A percentile compares a stretch with the other conserved stretches of the same genome.
These are phyloP conservation scores for Epinotia brunnichana DNA, from an alignment of 2,888 invertebrate species.

Conservation along the genomic window DNA sequence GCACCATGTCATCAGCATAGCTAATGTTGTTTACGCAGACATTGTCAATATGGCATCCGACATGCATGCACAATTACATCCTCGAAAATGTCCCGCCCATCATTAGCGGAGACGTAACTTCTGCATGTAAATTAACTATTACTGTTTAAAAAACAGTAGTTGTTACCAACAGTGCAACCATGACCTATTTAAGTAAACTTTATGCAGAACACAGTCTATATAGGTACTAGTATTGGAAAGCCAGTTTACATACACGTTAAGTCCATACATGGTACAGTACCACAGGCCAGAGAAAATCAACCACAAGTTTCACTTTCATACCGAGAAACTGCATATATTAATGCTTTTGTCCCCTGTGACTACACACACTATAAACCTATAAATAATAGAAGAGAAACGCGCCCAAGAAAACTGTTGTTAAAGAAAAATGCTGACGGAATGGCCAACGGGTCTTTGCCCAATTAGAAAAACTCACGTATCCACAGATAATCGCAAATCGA, in stretches of 20 bases:
- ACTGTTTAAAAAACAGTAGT: background rate
- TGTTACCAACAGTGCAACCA: background rate
- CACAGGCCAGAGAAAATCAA: slow-evolving; percentile 34
- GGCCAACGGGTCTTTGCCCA: slow-evolving; percentile 16
- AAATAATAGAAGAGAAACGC: slow-evolving; percentile 14
- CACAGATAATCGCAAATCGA: slow-evolving; percentile 2
- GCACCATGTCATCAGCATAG: no score
- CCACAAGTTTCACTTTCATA: slow-evolving; percentile 34
- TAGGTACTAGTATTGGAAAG: slow-evolving; percentile 31
- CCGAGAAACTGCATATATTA: slow-evolving; percentile 37
- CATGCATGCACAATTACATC: no score
- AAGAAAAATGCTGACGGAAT: slow-evolving; percentile 9
- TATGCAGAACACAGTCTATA: background rate
- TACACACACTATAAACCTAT: slow-evolving; percentile 15
- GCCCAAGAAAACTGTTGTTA: background rate
- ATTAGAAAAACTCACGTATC: slow-evolving; percentile 16
- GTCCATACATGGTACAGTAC: slow-evolving; percentile 29
- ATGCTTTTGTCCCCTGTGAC: slow-evolving; percentile 31
- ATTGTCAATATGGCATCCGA: no score
- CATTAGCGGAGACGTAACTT: background rate
- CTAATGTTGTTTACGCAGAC: no score
- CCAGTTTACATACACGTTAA: slow-evolving; percentile 20
- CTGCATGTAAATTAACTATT: background rate
- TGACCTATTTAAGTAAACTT: background rate
- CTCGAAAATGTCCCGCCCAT: background rate